Evolutionary conservation across 2,113 vertebrate genomes (phyloP), one percentile per base, ranked within the genome.

Genomic region (Potamarius usumacintae): DNA sequence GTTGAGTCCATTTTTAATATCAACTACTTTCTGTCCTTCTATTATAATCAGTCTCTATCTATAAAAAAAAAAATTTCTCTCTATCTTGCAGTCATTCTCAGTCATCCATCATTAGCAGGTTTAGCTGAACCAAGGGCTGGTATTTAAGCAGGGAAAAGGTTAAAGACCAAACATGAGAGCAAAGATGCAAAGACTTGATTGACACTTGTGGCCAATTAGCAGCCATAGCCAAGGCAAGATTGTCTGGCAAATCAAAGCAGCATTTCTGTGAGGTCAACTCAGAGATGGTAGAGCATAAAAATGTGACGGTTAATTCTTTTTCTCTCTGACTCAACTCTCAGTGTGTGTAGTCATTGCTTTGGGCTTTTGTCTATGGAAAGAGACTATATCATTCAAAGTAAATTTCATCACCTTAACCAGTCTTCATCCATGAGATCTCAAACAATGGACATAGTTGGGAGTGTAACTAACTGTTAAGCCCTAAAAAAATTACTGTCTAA

Each of bases 131-230:
- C 25, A 53, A 11, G 20, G 60, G 53, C 62, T 83, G 80, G 80
- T 84, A 83, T 90, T 88, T 88, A 77, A 22, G 85, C 22, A 30
- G 48, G 34, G 30, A 86, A 77, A 88, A 88, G 84, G 84, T 86
- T 83, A 87, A 34, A 74, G 82, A 78, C 83, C 48, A 67, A 88
- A 85, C 84, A 86, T 17, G n/a, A 78, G 85, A 86, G 71, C 14
- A 55, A 48, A 78, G 77, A 76, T 81, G 14, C 15, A 62, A 78
- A 71, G 18, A 74, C 60, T 78, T 83, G 87, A 88, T 65, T 90
- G 89, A 87, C 85, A 89, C 78, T 60, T 82, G 81, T 48, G 22
- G 69, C 77, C 62, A 74, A 67, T 83, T 83, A 83, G 48, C 14
- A 67, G 63, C 60, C 4, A 8, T 67, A 53, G 18, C 62, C 25